phyloP scores from a whole-genome alignment of 2,113 vertebrate genomes.

The Sapajus apella region DNA sequence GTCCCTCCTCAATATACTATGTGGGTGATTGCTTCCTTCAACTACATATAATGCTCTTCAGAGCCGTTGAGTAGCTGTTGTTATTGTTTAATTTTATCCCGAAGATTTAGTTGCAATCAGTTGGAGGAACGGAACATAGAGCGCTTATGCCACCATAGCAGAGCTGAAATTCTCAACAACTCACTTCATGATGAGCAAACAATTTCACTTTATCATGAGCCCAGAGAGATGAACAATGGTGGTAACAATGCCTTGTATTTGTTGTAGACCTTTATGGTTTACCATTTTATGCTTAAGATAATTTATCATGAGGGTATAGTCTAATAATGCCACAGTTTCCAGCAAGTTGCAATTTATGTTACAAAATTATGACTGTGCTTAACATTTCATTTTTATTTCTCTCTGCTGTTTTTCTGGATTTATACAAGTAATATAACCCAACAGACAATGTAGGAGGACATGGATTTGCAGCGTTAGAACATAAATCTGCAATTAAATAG shows the following conservation, averaged over 20 bases:
- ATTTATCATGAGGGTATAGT: neutral
- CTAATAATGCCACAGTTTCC: neutral
- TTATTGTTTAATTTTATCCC: neutral
- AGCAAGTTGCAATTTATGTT: constrained; percentile 23
- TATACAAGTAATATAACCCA: constrained; percentile 65
- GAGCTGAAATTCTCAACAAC: neutral
- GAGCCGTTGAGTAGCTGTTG: neutral
- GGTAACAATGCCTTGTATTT: neutral
- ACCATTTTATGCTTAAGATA: neutral
- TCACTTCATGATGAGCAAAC: constrained; percentile 15
- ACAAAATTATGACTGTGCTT: constrained; percentile 51
- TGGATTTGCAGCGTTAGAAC: constrained; percentile 32
- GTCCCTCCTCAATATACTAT: neutral
- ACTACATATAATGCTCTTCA: neutral
- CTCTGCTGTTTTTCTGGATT: constrained; percentile 53
- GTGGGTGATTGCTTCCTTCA: neutral
- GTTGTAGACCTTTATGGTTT: neutral
- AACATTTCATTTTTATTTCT: constrained; percentile 63
- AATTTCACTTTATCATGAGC: neutral
- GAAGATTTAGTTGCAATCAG: neutral
- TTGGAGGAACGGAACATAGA: neutral
- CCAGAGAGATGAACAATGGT: neutral
- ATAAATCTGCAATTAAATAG: constrained; percentile 59
- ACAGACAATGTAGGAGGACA: constrained; percentile 34
- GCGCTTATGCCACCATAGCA: neutral